Evolutionary conservation across 2,797 vertebrate genomes (phyloP), one percentile per base, ranked within the genome.

Genomic region (Channallabes apus): DNA sequence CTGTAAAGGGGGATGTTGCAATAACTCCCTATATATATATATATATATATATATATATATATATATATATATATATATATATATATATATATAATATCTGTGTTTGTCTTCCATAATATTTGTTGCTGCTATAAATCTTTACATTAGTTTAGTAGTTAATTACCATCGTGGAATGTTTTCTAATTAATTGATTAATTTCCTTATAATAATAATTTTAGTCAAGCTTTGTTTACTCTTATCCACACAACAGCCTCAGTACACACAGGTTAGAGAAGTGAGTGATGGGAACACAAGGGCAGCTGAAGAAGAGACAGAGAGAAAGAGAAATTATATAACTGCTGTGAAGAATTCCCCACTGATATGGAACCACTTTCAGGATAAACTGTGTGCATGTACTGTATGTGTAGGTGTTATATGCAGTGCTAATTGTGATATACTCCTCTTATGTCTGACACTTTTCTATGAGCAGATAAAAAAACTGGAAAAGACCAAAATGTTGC

Each of bases 361-460:
- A 29, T 51, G 38, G 61, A 65, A 17, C 78, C 27, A 29, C n/a
- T 65, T 61, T 65, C 41, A 54, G 18, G 46, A 54, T 6, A 3
- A 15, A 22, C 18, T 35, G 8, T 29, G 9, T 65, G 41, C 41
- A 46, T n/a, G n/a, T n/a, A n/a, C n/a, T 46, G 41, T 35, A 35
- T 46, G 27, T 54, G 27, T 77, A 58, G 56, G 38, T 29, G 38
- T 80, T 80, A 27, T 54, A 67, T 80, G 29, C 24, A 35, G 80
- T 35, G 46, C 58, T 56, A 38, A 67, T 82, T 82, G 80, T 82
- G 46, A 82, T 82, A 32, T 82, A 68, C 27, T 3, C 64, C 46
- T 22, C 80, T 69, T 68, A 56, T 58, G 65, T 56, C 80, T 69
- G 80, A 82, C 80, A 82, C 80, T 68, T 69, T 56, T 68, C 12